Conservation (phyloP, 2,888 invertebrate species). For the Cantharis nigra region DNA sequence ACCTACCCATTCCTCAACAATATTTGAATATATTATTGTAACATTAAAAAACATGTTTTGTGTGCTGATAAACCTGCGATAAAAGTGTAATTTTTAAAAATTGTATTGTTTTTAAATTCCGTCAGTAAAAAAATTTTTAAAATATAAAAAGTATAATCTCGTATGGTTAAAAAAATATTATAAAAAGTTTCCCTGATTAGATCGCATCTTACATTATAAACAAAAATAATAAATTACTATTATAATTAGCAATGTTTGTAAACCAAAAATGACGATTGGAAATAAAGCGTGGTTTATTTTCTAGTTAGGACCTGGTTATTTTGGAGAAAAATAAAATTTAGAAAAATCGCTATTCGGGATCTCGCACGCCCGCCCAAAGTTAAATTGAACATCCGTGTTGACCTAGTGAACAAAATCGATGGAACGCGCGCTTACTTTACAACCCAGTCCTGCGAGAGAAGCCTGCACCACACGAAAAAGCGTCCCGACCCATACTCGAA, state of each 20-base stretch:
- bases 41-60: too few relatives aligned
- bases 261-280: neutral
- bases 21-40: neutral
- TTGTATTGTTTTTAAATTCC: neutral
- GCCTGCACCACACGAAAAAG: neutral
- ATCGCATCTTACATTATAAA: neutral
- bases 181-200: neutral
- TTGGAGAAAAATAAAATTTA: neutral
- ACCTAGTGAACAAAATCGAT: slow-evolving; percentile 4
- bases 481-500: neutral
- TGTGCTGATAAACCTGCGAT: too few relatives aligned
- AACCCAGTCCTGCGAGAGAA: neutral
- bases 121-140: neutral
- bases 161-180: neutral
- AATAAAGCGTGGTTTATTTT: neutral
- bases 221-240: neutral
- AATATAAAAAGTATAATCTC: too few relatives aligned
- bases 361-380: neutral
- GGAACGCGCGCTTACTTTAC: neutral
- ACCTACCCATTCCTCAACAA: neutral
- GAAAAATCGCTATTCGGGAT: neutral
- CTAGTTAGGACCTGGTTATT: neutral
- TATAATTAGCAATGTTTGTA: neutral
- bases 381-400: neutral
- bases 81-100: too few relatives aligned